A percentile compares a stretch with the other conserved stretches of the same genome.
These are phyloP conservation scores for Sciurus niger DNA, from an alignment of 2,113 vertebrate genomes.

Conservation along the genomic window DNA sequence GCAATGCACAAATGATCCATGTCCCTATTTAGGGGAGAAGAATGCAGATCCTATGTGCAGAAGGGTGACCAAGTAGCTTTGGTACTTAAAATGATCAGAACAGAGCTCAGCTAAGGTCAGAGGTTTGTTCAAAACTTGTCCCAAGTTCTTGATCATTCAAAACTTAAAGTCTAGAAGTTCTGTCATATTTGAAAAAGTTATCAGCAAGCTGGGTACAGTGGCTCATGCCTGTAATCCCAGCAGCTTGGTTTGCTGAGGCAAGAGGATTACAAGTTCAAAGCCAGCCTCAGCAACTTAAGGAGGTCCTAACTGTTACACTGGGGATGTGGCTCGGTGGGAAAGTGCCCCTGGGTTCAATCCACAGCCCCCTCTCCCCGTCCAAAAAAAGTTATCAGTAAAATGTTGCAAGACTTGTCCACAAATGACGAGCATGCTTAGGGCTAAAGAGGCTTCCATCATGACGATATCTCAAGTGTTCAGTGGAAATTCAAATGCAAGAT, in stretches of 20 bases:
- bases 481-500: conserved; percentile 15
- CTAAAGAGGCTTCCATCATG: not conserved
- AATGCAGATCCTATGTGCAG: not conserved
- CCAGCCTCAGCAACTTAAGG: no score
- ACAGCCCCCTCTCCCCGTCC: no score
- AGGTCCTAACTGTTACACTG: no score
- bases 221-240: no score
- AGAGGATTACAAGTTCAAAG: no score
- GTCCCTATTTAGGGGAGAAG: not conserved
- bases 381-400: not conserved
- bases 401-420: not conserved
- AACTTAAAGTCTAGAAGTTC: not conserved
- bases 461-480: not conserved
- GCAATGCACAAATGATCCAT: not conserved
- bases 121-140: not conserved
- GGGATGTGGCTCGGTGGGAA: no score
- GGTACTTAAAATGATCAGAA: conserved; percentile 19
- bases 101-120: not conserved
- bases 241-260: no score
- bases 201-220: not conserved
- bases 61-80: not conserved
- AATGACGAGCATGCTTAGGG: not conserved
- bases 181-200: not conserved
- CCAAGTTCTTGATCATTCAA: not conserved
- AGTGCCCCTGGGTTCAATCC: no score